A percentile compares a stretch with the other conserved stretches of the same genome.
Evolutionary conservation across 2,113 vertebrate species (phyloP).

Genomic region (Muscicapa adusta): DNA sequence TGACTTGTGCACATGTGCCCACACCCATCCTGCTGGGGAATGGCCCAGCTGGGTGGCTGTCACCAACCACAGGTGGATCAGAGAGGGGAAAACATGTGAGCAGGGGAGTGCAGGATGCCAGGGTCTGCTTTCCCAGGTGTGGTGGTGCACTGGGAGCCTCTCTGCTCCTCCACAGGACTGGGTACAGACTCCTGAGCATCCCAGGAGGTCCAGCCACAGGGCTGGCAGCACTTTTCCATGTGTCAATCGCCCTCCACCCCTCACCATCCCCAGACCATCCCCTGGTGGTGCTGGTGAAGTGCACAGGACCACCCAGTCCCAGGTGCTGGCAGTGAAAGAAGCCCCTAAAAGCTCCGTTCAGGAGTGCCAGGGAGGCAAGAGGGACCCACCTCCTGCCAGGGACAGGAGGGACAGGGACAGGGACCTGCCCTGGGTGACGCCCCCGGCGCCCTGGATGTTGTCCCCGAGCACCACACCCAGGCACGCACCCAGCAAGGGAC

Average conservation of each 20-base stretch:
- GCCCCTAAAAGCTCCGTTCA: rapidly evolving
- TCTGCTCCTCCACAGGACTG: neutral
- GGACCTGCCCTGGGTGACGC: neutral
- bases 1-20: no score
- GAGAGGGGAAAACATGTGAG: neutral
- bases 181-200: rapidly evolving
- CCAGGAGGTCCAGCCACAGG: neutral
- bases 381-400: no score
- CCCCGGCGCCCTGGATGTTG: neutral
- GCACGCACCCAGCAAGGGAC: neutral
- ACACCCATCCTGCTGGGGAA: neutral
- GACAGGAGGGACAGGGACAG: no score
- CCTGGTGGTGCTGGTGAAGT: rapidly evolving
- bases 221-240: neutral
- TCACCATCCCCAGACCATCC: neutral
- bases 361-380: neutral
- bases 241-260: neutral
- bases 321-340: neutral
- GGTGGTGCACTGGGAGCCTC: neutral
- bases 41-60: rapidly evolving
- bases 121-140: no score
- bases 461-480: neutral
- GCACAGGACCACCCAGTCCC: neutral
- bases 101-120: neutral
- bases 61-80: neutral